These are phyloP conservation scores for Megamerina dolium DNA, from an alignment of 2,888 invertebrate genomes.

Conservation along the genomic window DNA sequence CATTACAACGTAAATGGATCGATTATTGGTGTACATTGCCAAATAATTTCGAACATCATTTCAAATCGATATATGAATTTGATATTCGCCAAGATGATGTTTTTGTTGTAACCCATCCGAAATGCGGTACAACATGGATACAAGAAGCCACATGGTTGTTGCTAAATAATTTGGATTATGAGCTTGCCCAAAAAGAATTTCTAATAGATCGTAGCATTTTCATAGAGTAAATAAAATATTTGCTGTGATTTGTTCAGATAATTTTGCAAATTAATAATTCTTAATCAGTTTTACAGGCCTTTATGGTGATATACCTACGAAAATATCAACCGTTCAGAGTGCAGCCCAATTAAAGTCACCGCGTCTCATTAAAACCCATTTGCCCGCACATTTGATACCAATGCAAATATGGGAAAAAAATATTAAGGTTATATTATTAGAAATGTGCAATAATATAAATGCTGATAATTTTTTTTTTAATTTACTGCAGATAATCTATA, in stretches of 20 bases:
- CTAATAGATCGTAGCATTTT: constrained; percentile 6
- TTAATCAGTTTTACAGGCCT: not conserved
- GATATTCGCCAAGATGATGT: constrained; percentile 25
- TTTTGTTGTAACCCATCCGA: constrained; percentile 26
- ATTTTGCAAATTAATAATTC: not conserved
- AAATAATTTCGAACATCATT: not conserved
- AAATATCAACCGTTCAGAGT: not conserved
- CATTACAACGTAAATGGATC: constrained; percentile 17
- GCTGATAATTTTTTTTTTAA: constrained; percentile 1
- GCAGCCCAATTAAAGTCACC: constrained; percentile 18
- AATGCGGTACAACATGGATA: constrained; percentile 32
- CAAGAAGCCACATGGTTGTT: constrained; percentile 29
- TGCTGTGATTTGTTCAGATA: no score
- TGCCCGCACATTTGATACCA: constrained; percentile 26
- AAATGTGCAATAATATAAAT: no score
- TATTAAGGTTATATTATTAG: constrained; percentile 23
- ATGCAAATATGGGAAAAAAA: constrained; percentile 25
- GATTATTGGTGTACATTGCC: constrained; percentile 21
- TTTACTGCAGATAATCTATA: constrained; percentile 61
- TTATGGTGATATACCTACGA: not conserved
- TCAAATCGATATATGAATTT: constrained; percentile 18
- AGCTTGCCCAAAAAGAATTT: constrained; percentile 15
- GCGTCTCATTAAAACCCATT: constrained; percentile 27
- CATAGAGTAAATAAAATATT: constrained; percentile 29
- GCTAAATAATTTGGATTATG: constrained; percentile 26